These are phyloP conservation scores for Caenorhabditis sinica DNA, from an alignment of 2,888 invertebrate genomes.

Conservation along the genomic window DNA sequence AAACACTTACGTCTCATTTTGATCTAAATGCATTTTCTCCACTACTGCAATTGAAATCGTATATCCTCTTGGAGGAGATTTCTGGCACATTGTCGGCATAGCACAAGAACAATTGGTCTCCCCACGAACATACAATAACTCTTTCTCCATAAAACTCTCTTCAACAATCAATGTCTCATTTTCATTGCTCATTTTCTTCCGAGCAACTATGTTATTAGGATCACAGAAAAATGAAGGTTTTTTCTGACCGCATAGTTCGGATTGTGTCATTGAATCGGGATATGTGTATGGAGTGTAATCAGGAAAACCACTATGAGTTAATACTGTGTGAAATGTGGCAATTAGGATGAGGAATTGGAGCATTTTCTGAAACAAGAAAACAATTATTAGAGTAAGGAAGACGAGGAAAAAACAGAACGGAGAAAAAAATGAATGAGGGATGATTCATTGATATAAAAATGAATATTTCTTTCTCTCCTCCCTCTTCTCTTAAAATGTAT, in stretches of 20 bases:
- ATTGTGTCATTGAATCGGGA: constrained; percentile 62
- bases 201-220: constrained; percentile 38
- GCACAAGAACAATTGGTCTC: constrained; percentile 60
- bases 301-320: constrained; percentile 24
- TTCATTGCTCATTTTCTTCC: background rate
- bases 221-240: constrained; percentile 62
- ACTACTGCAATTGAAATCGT: constrained; percentile 60
- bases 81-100: constrained; percentile 10
- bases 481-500: constrained; percentile 25
- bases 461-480: constrained; percentile 9
- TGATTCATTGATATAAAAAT: constrained; percentile 17
- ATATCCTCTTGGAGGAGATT: constrained; percentile 32
- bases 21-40: constrained; percentile 56
- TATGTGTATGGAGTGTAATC: constrained; percentile 62
- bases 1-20: constrained; percentile 55
- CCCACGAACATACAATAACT: constrained; percentile 49
- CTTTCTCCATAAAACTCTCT: constrained; percentile 38
- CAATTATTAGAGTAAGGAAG: background rate
- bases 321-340: constrained; percentile 2
- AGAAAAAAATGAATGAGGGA: constrained; percentile 8
- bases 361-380: constrained; percentile 1
- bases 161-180: constrained; percentile 14
- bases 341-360: constrained; percentile 13
- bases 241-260: constrained; percentile 53
- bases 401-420: background rate